Percentiles rank a stretch among this genome's conserved stretches.
phyloP scores from a whole-genome alignment of 1,140 invertebrate genomes.

The Drosophila pectinifera region DNA sequence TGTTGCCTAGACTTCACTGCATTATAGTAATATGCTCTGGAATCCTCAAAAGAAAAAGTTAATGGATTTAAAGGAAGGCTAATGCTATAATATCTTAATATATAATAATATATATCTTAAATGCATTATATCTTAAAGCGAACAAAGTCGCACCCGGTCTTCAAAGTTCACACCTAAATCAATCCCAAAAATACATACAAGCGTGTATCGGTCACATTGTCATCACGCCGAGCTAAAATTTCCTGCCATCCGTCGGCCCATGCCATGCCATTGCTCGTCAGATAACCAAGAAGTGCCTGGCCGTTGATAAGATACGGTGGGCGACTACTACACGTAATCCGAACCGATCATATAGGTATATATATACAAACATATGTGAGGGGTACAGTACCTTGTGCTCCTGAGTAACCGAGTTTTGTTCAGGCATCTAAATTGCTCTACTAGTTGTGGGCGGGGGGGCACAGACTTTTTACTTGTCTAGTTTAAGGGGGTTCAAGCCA shows the following conservation, averaged over 20 bases:
- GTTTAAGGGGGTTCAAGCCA: constrained; percentile 8
- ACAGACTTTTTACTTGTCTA: constrained; percentile 3
- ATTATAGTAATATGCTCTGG: too few relatives aligned
- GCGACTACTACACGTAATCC: constrained; percentile 44
- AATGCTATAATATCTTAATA: neutral
- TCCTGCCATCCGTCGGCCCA: constrained; percentile 23
- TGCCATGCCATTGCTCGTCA: constrained; percentile 24
- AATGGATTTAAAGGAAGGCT: too few relatives aligned
- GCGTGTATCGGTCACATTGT: constrained; percentile 45
- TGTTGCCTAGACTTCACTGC: too few relatives aligned
- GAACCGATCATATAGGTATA: constrained; percentile 15
- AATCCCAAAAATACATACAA: constrained; percentile 1
- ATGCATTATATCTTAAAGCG: constrained; percentile 1
- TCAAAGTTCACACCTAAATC: neutral
- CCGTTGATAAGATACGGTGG: constrained; percentile 44
- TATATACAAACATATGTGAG: constrained; percentile 2
- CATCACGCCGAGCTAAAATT: constrained; percentile 27
- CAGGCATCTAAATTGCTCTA: constrained; percentile 20
- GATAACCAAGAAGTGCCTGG: constrained; percentile 48
- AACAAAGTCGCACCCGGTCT: neutral
- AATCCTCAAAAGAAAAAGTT: neutral
- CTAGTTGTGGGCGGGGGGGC: constrained; percentile 5
- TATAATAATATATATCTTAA: too few relatives aligned
- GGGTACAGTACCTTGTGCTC: constrained; percentile 17
- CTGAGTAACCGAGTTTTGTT: neutral